These are phyloP conservation scores for Propsilocerus akamusi DNA, from an alignment of 1,140 invertebrate species.

Conservation along the genomic window DNA sequence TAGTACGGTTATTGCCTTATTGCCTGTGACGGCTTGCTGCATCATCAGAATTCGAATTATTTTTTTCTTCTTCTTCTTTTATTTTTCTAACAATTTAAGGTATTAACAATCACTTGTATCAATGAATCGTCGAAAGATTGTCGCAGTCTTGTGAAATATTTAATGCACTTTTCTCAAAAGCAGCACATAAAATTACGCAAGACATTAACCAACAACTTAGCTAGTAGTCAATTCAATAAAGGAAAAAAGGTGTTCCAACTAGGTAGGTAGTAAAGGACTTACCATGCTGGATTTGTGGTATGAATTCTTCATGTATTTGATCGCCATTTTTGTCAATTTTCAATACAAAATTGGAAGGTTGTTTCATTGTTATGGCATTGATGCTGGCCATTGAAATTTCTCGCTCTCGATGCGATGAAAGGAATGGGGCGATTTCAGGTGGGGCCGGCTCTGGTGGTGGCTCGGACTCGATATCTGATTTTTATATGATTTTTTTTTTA, in stretches of 20 bases:
- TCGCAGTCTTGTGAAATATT: too few relatives aligned
- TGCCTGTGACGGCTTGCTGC: too few relatives aligned
- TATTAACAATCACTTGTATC: too few relatives aligned
- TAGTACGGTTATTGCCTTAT: too few relatives aligned
- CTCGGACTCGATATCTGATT: slow-evolving; percentile 32
- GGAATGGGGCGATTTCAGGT: slow-evolving; percentile 43
- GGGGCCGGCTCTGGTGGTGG: slow-evolving; percentile 48
- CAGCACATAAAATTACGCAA: too few relatives aligned
- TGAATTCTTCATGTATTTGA: slow-evolving; percentile 25
- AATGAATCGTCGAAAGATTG: too few relatives aligned
- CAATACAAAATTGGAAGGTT: slow-evolving; percentile 22
- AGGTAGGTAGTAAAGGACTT: too few relatives aligned
- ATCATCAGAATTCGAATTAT: too few relatives aligned
- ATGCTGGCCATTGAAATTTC: not conserved
- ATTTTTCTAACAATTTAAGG: not conserved
- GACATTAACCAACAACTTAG: too few relatives aligned
- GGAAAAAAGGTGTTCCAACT: too few relatives aligned
- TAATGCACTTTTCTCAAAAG: too few relatives aligned
- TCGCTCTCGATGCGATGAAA: slow-evolving; percentile 40
- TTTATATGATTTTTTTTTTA: not conserved
- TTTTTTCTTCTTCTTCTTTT: not conserved
- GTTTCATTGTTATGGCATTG: slow-evolving; percentile 9
- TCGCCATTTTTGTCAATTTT: slow-evolving; percentile 24
- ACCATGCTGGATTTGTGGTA: slow-evolving; percentile 17
- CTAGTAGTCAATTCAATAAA: too few relatives aligned